Percentiles rank a stretch among this genome's conserved stretches.
Conservation (phyloP, 2,888 invertebrate species). For the Oscheius onirici region DNA sequence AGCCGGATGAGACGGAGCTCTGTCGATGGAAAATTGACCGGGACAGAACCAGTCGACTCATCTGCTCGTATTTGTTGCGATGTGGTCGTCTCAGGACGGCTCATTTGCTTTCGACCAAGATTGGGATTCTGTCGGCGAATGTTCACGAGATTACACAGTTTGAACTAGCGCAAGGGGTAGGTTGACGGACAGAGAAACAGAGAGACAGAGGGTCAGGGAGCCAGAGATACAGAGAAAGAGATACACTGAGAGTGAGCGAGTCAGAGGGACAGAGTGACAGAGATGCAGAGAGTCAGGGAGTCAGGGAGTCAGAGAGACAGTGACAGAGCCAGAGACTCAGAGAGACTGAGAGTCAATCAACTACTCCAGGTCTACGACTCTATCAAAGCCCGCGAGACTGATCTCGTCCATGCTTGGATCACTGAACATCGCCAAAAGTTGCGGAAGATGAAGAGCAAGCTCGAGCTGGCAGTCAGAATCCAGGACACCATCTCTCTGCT, state of each 20-base stretch:
- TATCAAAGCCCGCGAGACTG: slow-evolving; percentile 46
- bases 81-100: slow-evolving; percentile 92
- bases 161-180: not conserved
- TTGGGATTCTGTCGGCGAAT: not conserved
- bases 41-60: slow-evolving; percentile 86
- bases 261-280: too few species aligned
- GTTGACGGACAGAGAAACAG: not conserved
- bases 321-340: too few species aligned
- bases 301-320: too few species aligned
- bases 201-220: too few species aligned
- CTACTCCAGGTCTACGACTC: slow-evolving; percentile 44
- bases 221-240: too few species aligned
- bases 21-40: slow-evolving; percentile 5
- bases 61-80: slow-evolving; percentile 90
- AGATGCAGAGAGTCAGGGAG: not conserved
- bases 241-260: not conserved
- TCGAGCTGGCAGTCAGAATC: slow-evolving; percentile 89
- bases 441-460: slow-evolving; percentile 78
- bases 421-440: slow-evolving; percentile 74
- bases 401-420: slow-evolving; percentile 72
- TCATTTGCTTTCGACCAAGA: slow-evolving; percentile 73
- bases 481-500: slow-evolving; percentile 85
- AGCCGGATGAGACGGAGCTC: not conserved
- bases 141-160: not conserved
- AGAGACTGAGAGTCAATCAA: not conserved